phyloP scores from a whole-genome alignment of 1,140 invertebrate genomes.

The Drosophila sechellia region DNA sequence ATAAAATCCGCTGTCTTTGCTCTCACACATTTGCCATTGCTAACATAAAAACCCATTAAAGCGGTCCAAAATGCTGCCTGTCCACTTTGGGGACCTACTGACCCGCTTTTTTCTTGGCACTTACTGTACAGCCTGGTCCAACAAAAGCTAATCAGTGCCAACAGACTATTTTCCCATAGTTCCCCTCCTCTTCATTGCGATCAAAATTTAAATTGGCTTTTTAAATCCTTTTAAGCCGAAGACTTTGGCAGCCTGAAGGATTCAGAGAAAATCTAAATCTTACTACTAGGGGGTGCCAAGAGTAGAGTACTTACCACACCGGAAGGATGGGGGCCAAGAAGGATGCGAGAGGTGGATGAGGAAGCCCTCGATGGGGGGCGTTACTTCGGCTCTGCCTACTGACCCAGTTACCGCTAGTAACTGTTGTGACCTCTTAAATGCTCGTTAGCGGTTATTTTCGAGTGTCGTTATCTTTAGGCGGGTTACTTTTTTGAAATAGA shows the following conservation, averaged over 20 bases:
- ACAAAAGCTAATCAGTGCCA: conserved; percentile 27
- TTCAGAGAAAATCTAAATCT: neutral
- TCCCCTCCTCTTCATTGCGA: neutral
- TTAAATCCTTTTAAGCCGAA: conserved; percentile 3
- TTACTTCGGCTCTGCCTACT: conserved; percentile 47
- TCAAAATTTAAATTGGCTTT: conserved; percentile 30
- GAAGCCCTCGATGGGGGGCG: conserved; percentile 38
- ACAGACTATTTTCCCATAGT: neutral
- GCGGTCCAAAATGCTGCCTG: neutral
- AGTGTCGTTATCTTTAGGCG: conserved; percentile 12
- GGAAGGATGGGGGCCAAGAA: conserved; percentile 17
- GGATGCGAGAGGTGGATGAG: conserved; percentile 3
- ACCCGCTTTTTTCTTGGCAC: conserved; percentile 29
- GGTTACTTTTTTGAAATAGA: conserved; percentile 17
- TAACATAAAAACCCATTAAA: neutral
- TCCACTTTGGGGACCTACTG: conserved; percentile 4
- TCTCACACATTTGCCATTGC: neutral
- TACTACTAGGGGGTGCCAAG: conserved; percentile 10
- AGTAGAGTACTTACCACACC: conserved; percentile 26
- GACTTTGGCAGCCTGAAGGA: neutral
- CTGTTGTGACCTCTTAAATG: conserved; percentile 40
- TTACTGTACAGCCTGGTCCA: conserved; percentile 3
- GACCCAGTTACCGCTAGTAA: conserved; percentile 49
- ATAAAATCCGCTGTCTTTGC: too few species aligned
- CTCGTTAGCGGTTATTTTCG: conserved; percentile 24